Evolutionary conservation across 1,140 invertebrate genomes (phyloP).

Genomic region (Cataglyphis hispanica): DNA sequence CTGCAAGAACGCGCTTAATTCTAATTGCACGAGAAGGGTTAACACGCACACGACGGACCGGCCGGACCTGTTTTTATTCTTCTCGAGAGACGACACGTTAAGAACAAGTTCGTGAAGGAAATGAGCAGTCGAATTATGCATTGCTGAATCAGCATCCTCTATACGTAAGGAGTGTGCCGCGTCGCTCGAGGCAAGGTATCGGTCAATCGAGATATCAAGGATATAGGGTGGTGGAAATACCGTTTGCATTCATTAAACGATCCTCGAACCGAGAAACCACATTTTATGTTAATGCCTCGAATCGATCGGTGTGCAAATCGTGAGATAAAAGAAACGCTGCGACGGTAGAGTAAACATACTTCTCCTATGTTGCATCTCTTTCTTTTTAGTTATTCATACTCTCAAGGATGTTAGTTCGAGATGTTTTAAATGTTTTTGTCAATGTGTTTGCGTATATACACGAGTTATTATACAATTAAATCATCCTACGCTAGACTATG

Average conservation of each 20-base stretch:
- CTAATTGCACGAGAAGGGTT: slow-evolving; percentile 10
- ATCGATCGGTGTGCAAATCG: background rate
- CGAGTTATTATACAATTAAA: slow-evolving; percentile 51
- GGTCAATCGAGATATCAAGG: background rate
- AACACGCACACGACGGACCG: background rate
- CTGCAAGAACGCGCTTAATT: slow-evolving; percentile 8
- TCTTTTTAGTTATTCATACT: background rate
- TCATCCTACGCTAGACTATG: slow-evolving; percentile 19
- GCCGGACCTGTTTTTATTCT: slow-evolving; percentile 38
- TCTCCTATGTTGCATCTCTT: no score
- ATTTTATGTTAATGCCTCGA: slow-evolving; percentile 5
- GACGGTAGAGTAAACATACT: background rate
- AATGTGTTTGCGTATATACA: background rate
- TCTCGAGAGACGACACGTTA: slow-evolving; percentile 3
- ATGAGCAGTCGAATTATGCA: background rate
- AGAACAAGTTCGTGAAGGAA: slow-evolving; percentile 6
- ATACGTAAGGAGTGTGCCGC: background rate
- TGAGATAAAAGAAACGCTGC: background rate
- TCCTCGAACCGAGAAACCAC: background rate
- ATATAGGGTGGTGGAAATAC: background rate
- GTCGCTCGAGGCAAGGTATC: background rate
- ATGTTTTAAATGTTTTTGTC: slow-evolving; percentile 6
- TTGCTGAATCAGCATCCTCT: background rate
- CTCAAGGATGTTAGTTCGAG: slow-evolving; percentile 9
- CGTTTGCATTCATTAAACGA: background rate